phyloP scores from a whole-genome alignment of 2,797 vertebrate genomes.

The Mus minutoides region DNA sequence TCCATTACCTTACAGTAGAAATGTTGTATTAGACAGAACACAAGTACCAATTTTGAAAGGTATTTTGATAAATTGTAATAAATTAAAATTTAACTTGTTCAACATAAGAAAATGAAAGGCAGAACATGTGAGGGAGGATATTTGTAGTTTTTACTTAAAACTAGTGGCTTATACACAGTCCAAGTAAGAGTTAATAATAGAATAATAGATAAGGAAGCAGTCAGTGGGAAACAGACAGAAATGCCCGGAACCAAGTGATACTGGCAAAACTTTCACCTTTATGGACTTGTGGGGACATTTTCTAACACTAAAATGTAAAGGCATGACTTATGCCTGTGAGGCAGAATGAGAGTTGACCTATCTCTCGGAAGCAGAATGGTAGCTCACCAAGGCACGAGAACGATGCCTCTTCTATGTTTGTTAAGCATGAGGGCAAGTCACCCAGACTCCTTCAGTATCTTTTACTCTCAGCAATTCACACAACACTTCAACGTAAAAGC shows the following conservation, averaged over 20 bases:
- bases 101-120: not conserved
- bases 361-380: not conserved
- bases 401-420: not conserved
- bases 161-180: not conserved
- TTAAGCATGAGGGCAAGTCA: not conserved
- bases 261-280: not conserved
- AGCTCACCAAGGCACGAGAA: not conserved
- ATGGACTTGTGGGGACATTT: not conserved
- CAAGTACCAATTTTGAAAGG: not conserved
- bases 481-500: not conserved
- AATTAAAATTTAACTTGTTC: not conserved
- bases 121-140: not conserved
- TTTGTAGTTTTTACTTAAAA: not conserved
- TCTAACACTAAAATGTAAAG: not conserved
- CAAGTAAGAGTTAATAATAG: not conserved
- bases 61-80: not conserved
- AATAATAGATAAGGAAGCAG: not conserved
- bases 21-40: not conserved
- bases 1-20: not conserved
- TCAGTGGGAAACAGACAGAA: not conserved
- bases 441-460: not conserved
- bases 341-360: not conserved
- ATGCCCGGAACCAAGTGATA: not conserved
- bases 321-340: not conserved
- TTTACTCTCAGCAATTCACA: not conserved